These are phyloP conservation scores for Paramuricea clavata DNA, from an alignment of 92 coral and sea anemone species.

Conservation along the genomic window DNA sequence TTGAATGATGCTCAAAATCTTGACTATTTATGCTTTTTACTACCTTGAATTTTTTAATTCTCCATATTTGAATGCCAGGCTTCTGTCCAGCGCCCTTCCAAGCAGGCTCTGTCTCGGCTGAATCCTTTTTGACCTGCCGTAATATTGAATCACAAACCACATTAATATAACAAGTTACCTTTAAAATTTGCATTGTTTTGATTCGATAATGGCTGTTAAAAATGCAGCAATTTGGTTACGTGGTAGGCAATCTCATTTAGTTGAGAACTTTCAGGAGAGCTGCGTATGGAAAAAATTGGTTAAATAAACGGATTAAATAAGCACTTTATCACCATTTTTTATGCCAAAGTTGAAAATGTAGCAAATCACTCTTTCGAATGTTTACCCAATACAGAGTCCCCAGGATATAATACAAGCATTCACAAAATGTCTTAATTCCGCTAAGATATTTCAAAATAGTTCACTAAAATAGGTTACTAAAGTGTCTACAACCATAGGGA, in stretches of 20 bases:
- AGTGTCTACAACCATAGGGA: neutral
- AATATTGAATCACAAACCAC: neutral
- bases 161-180: neutral
- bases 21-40: neutral
- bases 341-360: neutral
- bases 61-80: constrained; percentile 79
- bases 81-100: constrained; percentile 82
- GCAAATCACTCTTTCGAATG: constrained; percentile 1
- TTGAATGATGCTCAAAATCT: neutral
- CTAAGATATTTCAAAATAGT: neutral
- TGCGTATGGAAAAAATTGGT: neutral
- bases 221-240: neutral
- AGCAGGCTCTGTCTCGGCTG: constrained; percentile 73
- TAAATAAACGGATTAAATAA: neutral
- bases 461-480: neutral
- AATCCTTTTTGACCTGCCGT: constrained; percentile 74
- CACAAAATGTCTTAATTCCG: neutral
- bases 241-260: neutral
- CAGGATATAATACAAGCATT: neutral
- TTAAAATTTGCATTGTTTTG: neutral
- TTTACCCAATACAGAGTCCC: neutral
- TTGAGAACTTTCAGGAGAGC: neutral
- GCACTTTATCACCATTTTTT: neutral
- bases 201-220: neutral
- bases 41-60: constrained; percentile 83